Evolutionary conservation across 1,140 invertebrate species (phyloP).

Genomic region (Drosophila nasuta): DNA sequence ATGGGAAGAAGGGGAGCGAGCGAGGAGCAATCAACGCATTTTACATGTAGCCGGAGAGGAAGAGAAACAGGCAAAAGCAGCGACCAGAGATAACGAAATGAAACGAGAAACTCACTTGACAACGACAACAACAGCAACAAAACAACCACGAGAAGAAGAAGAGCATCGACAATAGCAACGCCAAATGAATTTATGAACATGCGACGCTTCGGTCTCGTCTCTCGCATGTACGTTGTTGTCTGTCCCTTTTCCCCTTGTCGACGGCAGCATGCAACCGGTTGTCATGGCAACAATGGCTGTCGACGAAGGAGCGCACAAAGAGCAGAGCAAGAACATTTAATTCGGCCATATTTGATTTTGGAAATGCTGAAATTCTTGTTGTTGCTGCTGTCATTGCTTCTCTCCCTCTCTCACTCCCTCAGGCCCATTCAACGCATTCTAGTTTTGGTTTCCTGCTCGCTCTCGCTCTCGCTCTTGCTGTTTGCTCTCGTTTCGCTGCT

Average conservation of each 20-base stretch:
- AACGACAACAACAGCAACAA: constrained; percentile 48
- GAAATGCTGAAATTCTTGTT: constrained; percentile 65
- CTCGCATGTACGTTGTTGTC: constrained; percentile 14
- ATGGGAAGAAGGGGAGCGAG: constrained; percentile 20
- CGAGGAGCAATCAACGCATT: constrained; percentile 55
- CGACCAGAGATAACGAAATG: constrained; percentile 58
- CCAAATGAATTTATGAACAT: constrained; percentile 78
- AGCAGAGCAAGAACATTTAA: constrained; percentile 72
- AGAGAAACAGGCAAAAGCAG: constrained; percentile 41
- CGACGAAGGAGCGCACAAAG: constrained; percentile 74
- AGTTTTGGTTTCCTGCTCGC: not conserved
- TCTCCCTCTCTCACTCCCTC: constrained; percentile 8
- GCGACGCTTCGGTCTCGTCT: constrained; percentile 33
- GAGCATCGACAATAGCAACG: constrained; percentile 46
- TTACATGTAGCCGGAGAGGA: constrained; percentile 25
- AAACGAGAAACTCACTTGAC: constrained; percentile 66
- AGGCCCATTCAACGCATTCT: not conserved
- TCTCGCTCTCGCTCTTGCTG: constrained; percentile 20
- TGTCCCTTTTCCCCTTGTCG: constrained; percentile 9
- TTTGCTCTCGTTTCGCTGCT: constrained; percentile 40
- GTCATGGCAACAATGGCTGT: constrained; percentile 77
- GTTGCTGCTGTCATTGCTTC: constrained; percentile 61
- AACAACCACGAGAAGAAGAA: constrained; percentile 42
- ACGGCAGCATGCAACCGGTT: constrained; percentile 50
- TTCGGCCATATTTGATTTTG: constrained; percentile 84